Conservation (phyloP, 2,888 invertebrate species). For the Euphydryas editha region DNA sequence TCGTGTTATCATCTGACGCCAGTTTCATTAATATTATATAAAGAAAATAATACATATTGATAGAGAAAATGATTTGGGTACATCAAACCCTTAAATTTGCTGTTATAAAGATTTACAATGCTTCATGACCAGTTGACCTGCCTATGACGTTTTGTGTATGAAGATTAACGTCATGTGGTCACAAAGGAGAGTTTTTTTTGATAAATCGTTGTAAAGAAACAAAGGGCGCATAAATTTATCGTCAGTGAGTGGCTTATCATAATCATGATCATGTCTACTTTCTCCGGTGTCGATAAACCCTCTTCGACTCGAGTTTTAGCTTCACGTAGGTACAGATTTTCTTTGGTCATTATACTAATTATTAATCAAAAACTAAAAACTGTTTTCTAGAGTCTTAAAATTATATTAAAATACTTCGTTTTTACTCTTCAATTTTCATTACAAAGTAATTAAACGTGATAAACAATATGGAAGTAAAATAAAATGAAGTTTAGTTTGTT, state of each 20-base stretch:
- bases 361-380: background rate
- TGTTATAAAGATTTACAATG: conserved; percentile 6
- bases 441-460: too few species aligned
- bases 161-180: conserved; percentile 45
- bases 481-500: too few species aligned
- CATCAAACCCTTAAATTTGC: too few species aligned
- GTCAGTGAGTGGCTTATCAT: conserved; percentile 70
- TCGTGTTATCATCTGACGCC: conserved; percentile 17
- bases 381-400: background rate
- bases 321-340: conserved; percentile 44
- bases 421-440: too few species aligned
- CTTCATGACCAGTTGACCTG: conserved; percentile 55
- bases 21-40: background rate
- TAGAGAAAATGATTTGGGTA: background rate
- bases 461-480: too few species aligned
- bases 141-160: conserved; percentile 51
- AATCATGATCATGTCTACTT: conserved; percentile 68
- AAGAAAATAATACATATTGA: background rate
- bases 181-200: conserved; percentile 71
- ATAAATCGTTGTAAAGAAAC: conserved; percentile 79
- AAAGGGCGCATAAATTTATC: conserved; percentile 81
- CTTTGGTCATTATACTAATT: conserved; percentile 41
- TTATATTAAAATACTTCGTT: too few species aligned
- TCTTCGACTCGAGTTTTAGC: conserved; percentile 43
- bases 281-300: conserved; percentile 68